phyloP scores from a whole-genome alignment of 2,797 vertebrate genomes.

The Centropyge bicolor region DNA sequence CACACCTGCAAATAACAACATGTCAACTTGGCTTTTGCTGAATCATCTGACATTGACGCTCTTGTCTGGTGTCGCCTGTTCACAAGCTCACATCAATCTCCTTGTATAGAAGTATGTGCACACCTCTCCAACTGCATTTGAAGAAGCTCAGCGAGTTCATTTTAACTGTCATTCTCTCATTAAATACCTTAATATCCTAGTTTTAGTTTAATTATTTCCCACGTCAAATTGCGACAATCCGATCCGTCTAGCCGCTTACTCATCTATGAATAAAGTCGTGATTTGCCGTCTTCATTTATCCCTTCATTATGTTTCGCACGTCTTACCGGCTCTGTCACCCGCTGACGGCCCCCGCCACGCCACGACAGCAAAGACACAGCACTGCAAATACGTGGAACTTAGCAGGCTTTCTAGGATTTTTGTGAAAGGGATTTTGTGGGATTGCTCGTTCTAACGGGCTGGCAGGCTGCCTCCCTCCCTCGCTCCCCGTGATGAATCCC shows the following conservation, averaged over 20 bases:
- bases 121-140: neutral
- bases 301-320: constrained; percentile 8
- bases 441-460: constrained; percentile 42
- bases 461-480: constrained; percentile 26
- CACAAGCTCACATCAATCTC: neutral
- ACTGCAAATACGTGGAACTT: constrained; percentile 26
- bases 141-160: constrained; percentile 15
- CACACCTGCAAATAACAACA: neutral
- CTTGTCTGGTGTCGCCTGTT: neutral
- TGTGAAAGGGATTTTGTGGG: constrained; percentile 36
- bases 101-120: neutral
- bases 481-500: constrained; percentile 40
- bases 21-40: neutral
- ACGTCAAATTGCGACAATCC: constrained; percentile 23
- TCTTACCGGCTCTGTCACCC: neutral
- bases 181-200: constrained; percentile 18
- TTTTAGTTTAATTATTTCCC: constrained; percentile 29
- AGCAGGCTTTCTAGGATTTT: constrained; percentile 23
- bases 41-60: neutral
- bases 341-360: neutral
- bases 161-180: constrained; percentile 3
- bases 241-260: constrained; percentile 13
- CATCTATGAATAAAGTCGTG: constrained; percentile 20
- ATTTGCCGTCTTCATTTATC: constrained; percentile 31
- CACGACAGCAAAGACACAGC: neutral